Conservation (phyloP, 2,888 invertebrate genomes). For the Stenodema calcarata region DNA sequence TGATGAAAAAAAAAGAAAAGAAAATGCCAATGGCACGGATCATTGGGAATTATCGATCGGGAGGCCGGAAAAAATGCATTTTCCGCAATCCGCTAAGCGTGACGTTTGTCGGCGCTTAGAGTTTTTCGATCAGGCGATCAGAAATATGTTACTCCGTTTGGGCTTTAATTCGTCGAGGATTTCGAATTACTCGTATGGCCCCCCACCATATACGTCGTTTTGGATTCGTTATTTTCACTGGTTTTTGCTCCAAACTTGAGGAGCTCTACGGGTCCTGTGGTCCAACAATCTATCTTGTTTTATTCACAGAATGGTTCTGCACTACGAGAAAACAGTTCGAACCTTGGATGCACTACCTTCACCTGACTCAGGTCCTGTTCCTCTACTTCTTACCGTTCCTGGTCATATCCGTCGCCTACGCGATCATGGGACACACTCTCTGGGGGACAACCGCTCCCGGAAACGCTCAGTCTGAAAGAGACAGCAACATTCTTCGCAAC, state of each 20-base stretch:
- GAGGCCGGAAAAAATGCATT: neutral
- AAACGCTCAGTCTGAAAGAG: slow-evolving; percentile 63
- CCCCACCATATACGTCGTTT: no score
- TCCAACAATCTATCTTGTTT: no score
- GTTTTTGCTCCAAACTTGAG: no score
- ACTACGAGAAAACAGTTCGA: slow-evolving; percentile 66
- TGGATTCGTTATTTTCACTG: no score
- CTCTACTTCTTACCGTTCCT: slow-evolving; percentile 67
- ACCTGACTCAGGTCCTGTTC: slow-evolving; percentile 66
- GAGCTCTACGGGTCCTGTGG: no score
- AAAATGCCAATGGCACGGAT: neutral
- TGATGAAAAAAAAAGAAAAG: neutral
- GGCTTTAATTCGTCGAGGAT: no score
- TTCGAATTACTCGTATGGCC: no score
- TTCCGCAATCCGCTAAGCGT: neutral
- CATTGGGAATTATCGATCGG: neutral
- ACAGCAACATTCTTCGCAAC: slow-evolving; percentile 64
- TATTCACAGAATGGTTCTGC: slow-evolving; percentile 61
- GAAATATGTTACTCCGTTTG: no score
- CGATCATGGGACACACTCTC: slow-evolving; percentile 64
- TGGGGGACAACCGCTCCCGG: slow-evolving; percentile 66
- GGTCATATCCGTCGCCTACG: slow-evolving; percentile 66
- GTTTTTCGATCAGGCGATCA: no score
- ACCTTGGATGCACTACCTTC: slow-evolving; percentile 66
- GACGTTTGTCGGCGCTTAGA: neutral